These are phyloP conservation scores for Rhopalosiphum nymphaeae DNA, from an alignment of 2,888 invertebrate species.

Conservation along the genomic window DNA sequence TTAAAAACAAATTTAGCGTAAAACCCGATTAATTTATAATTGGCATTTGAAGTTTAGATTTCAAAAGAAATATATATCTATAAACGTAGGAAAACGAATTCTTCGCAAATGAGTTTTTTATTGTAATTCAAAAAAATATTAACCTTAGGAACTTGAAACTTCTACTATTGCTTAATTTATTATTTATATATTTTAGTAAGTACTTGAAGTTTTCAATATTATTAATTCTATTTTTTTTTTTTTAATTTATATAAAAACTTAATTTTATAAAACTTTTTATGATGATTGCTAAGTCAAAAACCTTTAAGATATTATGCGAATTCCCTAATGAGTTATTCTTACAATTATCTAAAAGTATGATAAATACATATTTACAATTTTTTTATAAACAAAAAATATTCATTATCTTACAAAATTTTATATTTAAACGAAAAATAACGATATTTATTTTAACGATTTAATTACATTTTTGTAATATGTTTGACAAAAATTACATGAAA, in stretches of 20 bases:
- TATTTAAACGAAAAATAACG: not conserved
- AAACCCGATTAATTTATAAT: not conserved
- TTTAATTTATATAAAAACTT: no score
- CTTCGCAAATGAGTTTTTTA: not conserved
- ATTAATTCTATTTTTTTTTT: no score
- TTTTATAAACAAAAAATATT: not conserved
- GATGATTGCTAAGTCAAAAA: not conserved
- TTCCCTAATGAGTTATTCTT: not conserved
- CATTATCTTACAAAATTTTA: not conserved
- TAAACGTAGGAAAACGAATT: not conserved
- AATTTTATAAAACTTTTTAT: not conserved
- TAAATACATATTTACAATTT: not conserved
- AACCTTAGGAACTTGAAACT: not conserved
- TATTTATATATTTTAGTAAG: not conserved
- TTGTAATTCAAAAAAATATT: not conserved
- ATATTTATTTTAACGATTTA: not conserved
- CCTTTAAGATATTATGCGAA: not conserved
- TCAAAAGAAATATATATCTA: not conserved
- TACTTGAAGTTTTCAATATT: not conserved
- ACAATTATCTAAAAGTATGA: not conserved
- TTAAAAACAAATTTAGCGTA: not conserved
- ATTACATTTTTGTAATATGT: not conserved
- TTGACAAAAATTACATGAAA: not conserved
- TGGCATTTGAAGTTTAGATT: not conserved
- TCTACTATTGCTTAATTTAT: not conserved